Conservation (phyloP, 2,113 vertebrate genomes). For the Vanacampus margaritifer region DNA sequence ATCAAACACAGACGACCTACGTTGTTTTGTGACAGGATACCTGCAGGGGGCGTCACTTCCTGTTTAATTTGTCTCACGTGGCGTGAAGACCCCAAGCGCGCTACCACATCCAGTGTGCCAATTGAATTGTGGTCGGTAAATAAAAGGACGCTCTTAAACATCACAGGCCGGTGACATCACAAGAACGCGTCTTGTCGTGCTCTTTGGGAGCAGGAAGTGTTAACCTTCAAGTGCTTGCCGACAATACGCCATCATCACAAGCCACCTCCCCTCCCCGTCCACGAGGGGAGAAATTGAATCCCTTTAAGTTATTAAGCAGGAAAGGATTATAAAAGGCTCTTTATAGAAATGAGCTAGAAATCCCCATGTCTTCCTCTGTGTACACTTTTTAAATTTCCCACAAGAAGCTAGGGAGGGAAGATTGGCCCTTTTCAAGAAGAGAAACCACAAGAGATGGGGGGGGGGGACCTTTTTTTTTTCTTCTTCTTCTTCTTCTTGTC, state of each 20-base stretch:
- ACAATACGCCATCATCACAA: constrained; percentile 68
- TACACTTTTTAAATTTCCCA: constrained; percentile 71
- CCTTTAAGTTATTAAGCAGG: constrained; percentile 78
- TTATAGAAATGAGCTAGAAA: constrained; percentile 76
- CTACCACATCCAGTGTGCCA: constrained; percentile 46
- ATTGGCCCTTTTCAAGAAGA: constrained; percentile 69
- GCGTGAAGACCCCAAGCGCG: constrained; percentile 59
- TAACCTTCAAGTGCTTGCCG: constrained; percentile 70
- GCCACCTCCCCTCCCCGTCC: constrained; percentile 45
- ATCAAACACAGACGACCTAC: constrained; percentile 65
- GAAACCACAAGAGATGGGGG: constrained; percentile 71
- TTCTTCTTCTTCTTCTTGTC: neutral
- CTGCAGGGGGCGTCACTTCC: constrained; percentile 68
- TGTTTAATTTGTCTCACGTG: constrained; percentile 71
- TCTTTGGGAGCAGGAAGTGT: constrained; percentile 62
- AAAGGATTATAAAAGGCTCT: constrained; percentile 76
- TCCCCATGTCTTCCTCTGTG: constrained; percentile 77
- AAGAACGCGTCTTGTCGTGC: neutral
- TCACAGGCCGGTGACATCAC: constrained; percentile 39
- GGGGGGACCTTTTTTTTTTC: constrained; percentile 59
- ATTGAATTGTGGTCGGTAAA: constrained; percentile 56
- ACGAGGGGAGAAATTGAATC: constrained; percentile 72
- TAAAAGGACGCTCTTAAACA: constrained; percentile 67
- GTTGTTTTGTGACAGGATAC: constrained; percentile 63
- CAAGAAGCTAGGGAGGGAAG: constrained; percentile 72